Evolutionary conservation across 1,140 invertebrate species (phyloP).

Genomic region (Ladona fulva): DNA sequence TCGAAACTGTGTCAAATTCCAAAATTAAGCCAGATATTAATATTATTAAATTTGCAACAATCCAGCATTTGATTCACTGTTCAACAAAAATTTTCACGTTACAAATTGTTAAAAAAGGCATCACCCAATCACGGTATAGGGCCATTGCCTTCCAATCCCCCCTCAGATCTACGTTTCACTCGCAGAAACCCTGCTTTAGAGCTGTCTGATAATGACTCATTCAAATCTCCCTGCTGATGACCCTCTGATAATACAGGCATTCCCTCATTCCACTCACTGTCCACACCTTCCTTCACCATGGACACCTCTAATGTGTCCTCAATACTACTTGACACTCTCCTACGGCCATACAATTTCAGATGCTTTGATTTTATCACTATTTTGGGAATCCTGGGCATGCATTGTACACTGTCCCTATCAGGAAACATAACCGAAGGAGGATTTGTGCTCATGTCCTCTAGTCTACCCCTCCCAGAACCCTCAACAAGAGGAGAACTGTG

Average conservation of each 20-base stretch:
- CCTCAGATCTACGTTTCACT: constrained; percentile 25
- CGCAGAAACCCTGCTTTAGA: constrained; percentile 43
- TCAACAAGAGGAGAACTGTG: neutral
- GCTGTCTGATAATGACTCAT: constrained; percentile 31
- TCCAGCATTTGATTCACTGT: neutral
- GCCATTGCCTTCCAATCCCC: constrained; percentile 20
- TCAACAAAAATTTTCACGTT: constrained; percentile 17
- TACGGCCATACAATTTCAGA: neutral
- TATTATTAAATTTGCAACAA: neutral
- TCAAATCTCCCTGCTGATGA: neutral
- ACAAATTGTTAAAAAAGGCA: constrained; percentile 11
- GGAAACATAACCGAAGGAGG: neutral
- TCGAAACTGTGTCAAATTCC: neutral
- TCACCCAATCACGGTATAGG: constrained; percentile 19
- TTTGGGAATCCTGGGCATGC: constrained; percentile 8
- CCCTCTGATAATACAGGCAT: neutral
- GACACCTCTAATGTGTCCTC: neutral
- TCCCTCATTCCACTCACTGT: neutral
- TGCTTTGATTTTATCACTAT: neutral
- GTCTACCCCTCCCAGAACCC: neutral
- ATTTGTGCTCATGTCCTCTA: neutral
- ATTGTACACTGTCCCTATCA: neutral
- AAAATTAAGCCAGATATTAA: neutral
- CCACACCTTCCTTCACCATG: constrained; percentile 18
- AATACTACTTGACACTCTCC: constrained; percentile 12